These are phyloP conservation scores for Epirrhoe alternata DNA, from an alignment of 2,888 invertebrate genomes.

Conservation along the genomic window DNA sequence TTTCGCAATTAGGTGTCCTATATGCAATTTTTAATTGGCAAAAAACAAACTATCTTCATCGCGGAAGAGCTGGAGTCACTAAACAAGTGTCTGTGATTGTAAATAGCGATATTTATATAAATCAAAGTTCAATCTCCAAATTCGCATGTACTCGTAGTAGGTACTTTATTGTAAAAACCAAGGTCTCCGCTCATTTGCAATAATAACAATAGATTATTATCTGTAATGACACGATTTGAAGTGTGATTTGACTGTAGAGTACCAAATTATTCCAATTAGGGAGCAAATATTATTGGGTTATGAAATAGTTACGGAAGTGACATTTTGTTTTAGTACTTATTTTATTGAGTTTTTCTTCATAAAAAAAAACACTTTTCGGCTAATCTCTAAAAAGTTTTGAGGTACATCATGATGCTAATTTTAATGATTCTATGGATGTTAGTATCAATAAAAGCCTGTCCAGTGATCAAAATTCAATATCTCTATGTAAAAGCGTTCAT, in stretches of 20 bases:
- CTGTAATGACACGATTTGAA: slow-evolving; percentile 31
- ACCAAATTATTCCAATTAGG: slow-evolving; percentile 15
- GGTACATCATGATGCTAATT: neutral
- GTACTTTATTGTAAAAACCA: slow-evolving; percentile 27
- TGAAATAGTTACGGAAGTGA: slow-evolving; percentile 10
- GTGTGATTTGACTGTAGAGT: slow-evolving; percentile 26
- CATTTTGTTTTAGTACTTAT: neutral
- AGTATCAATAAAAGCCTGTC: neutral
- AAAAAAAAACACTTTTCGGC: neutral
- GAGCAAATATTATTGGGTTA: neutral
- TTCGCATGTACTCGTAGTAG: neutral
- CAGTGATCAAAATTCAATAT: no score
- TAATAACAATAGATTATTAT: slow-evolving; percentile 40
- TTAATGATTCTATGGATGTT: neutral
- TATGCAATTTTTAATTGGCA: neutral
- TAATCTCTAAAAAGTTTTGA: neutral
- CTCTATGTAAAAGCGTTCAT: neutral
- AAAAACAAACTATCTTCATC: neutral
- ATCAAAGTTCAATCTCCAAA: neutral
- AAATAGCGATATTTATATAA: neutral
- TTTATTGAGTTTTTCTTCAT: neutral
- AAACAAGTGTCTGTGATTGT: neutral
- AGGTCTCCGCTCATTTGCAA: slow-evolving; percentile 37
- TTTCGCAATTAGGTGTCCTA: neutral
- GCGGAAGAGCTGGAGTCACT: neutral